Evolutionary conservation across 2,888 invertebrate genomes (phyloP), one percentile per base, ranked within the genome.

Genomic region (Netelia fuscicornis): DNA sequence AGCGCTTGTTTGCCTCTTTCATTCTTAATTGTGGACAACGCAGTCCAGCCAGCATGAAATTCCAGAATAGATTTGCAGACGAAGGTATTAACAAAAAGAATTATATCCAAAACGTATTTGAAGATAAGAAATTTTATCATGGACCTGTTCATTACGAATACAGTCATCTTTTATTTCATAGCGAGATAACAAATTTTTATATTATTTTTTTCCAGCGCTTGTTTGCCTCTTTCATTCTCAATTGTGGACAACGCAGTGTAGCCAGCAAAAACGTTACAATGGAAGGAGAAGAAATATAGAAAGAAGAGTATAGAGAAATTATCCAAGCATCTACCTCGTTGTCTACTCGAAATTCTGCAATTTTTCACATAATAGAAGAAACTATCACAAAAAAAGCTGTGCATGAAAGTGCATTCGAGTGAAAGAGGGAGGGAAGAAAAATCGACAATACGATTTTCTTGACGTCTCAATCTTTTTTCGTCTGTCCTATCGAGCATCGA

Each of bases 231-330:
- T 3, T 58, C 58, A 20, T 20, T 17, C 52, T 9, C 8, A 75
- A 74, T 70, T 65, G 25, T 20, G 56, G 52, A 20, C 56, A 62
- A 60, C 20, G 72, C 44, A 60, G 58, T 64, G 13, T 65, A 83
- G 62, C 62, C 67, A 70, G 76, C 54, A 70, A 68, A 75, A 70
- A 62, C 37, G 82, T 48, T 75, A 56, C 20, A 77, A 82, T 54
- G 8, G 11, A 56, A 30, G 44, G 17, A 52, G 44, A 65, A 10
- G 8, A 65, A 30, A 25, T 37, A 30, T 37, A 60, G 23, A 37
- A 75, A 71, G 70, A 64, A 65, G 71, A 23, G 23, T 48, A 20
- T 74, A 62, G 20, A 60, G 65, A 83, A 74, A 86, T 81, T 75
- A 83, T 54, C 54, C 54, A 17, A 76, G 58, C 71, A 71, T 81